These are phyloP conservation scores for Pachyuromys duprasi DNA, from an alignment of 2,797 vertebrate species.

Conservation along the genomic window DNA sequence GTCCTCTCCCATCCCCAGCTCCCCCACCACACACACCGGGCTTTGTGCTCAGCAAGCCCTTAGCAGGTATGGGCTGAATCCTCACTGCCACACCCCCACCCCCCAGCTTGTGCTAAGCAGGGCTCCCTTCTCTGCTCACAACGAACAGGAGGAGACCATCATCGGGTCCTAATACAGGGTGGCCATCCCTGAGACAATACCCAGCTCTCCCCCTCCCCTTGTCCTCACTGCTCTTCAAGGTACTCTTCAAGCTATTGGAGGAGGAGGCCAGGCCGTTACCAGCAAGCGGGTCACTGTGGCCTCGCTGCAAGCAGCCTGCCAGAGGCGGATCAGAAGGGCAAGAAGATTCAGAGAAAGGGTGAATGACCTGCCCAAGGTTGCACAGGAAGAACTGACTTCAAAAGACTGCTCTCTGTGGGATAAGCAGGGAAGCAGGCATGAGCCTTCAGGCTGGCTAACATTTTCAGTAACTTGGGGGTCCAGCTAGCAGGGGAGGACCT, in stretches of 20 bases:
- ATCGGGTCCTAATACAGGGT: not conserved
- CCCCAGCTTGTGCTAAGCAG: not conserved
- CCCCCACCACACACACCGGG: not conserved
- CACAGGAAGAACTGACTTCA: not conserved
- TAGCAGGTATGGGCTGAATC: not conserved
- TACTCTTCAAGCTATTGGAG: not conserved
- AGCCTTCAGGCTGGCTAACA: not conserved
- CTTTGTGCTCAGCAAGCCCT: not conserved
- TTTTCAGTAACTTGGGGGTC: slow-evolving; percentile 5
- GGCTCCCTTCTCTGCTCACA: not conserved
- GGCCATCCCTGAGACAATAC: slow-evolving; percentile 5
- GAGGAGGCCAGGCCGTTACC: not conserved
- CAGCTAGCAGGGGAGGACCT: not conserved
- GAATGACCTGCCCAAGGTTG: not conserved
- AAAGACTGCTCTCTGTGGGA: not conserved
- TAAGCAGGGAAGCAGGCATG: not conserved
- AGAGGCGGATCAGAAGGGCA: not conserved
- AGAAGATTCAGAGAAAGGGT: not conserved
- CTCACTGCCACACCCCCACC: not conserved
- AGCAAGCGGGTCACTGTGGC: slow-evolving; percentile 48
- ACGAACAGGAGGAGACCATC: not conserved
- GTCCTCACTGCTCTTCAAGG: not conserved
- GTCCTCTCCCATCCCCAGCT: not conserved
- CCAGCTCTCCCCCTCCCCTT: not conserved
- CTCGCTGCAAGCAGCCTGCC: not conserved